Percentiles rank a stretch among this genome's conserved stretches.
These are phyloP conservation scores for Selenia dentaria DNA, from an alignment of 2,888 invertebrate species.

Conservation along the genomic window DNA sequence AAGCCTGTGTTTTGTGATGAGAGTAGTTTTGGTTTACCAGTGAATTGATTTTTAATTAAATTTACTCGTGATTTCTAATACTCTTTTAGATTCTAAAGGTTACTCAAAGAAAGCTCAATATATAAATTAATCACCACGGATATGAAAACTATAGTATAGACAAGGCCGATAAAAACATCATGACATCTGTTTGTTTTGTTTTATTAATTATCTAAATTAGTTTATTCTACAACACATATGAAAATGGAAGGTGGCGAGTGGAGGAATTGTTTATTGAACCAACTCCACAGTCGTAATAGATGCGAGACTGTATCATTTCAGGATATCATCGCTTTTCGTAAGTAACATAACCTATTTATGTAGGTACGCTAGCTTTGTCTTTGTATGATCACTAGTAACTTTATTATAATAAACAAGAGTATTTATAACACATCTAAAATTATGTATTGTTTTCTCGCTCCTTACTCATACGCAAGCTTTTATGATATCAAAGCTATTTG, in stretches of 20 bases:
- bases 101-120: too few species aligned
- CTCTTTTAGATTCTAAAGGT: too few species aligned
- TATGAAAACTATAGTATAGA: too few species aligned
- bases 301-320: slow-evolving; percentile 90
- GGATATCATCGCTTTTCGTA: slow-evolving; percentile 93
- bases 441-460: slow-evolving; percentile 39
- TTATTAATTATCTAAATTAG: slow-evolving; percentile 39
- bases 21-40: too few species aligned
- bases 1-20: too few species aligned
- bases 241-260: slow-evolving; percentile 84
- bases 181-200: slow-evolving; percentile 77
- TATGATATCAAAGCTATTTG: too few species aligned
- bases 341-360: slow-evolving; percentile 77
- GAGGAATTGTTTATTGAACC: slow-evolving; percentile 88
- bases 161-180: slow-evolving; percentile 37
- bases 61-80: too few species aligned
- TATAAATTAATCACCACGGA: too few species aligned
- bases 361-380: slow-evolving; percentile 29
- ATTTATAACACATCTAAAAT: slow-evolving; percentile 40
- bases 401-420: slow-evolving; percentile 18
- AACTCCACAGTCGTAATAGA: slow-evolving; percentile 90
- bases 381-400: slow-evolving; percentile 32
- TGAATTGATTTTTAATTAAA: too few species aligned
- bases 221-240: slow-evolving; percentile 35
- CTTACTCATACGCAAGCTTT: too few species aligned